A percentile compares a stretch with the other conserved stretches of the same genome.
These are phyloP conservation scores for Himalopsyche kuldschensis DNA, from an alignment of 2,888 invertebrate species.

Conservation along the genomic window DNA sequence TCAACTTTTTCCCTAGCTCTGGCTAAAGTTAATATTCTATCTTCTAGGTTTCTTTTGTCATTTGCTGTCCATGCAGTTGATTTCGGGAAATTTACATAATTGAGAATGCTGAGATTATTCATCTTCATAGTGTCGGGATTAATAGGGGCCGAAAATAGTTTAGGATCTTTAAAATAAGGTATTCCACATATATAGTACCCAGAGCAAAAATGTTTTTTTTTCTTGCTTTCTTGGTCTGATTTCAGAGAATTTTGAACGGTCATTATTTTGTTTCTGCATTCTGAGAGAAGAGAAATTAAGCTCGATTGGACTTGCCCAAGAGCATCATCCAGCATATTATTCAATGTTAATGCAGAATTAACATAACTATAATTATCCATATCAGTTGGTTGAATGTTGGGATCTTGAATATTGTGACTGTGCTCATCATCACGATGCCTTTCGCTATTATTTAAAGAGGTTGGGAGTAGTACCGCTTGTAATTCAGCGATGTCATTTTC, in stretches of 20 bases:
- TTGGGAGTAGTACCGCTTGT: slow-evolving; percentile 1
- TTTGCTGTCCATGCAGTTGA: slow-evolving; percentile 59
- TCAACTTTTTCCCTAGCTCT: slow-evolving; percentile 50
- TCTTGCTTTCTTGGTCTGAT: slow-evolving; percentile 36
- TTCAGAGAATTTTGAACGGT: slow-evolving; percentile 41
- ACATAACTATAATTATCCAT: neutral
- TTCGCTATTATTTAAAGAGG: neutral
- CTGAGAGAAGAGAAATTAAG: slow-evolving; percentile 45
- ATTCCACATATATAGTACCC: slow-evolving; percentile 54
- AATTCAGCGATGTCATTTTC: slow-evolving; percentile 18
- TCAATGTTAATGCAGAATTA: slow-evolving; percentile 46
- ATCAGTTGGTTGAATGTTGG: neutral
- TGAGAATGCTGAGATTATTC: neutral
- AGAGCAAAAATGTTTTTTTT: neutral
- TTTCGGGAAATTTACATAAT: slow-evolving; percentile 46
- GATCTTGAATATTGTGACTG: neutral
- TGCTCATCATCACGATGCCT: neutral
- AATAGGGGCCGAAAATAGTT: slow-evolving; percentile 49
- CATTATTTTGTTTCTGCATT: slow-evolving; percentile 48
- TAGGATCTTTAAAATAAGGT: slow-evolving; percentile 69
- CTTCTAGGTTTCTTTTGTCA: slow-evolving; percentile 60
- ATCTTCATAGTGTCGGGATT: slow-evolving; percentile 14
- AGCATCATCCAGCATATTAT: slow-evolving; percentile 50
- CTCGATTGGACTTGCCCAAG: slow-evolving; percentile 47
- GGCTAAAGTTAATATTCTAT: slow-evolving; percentile 39